Evolutionary conservation across 2,113 vertebrate genomes (phyloP).

Genomic region (Scartelaos histophorus): DNA sequence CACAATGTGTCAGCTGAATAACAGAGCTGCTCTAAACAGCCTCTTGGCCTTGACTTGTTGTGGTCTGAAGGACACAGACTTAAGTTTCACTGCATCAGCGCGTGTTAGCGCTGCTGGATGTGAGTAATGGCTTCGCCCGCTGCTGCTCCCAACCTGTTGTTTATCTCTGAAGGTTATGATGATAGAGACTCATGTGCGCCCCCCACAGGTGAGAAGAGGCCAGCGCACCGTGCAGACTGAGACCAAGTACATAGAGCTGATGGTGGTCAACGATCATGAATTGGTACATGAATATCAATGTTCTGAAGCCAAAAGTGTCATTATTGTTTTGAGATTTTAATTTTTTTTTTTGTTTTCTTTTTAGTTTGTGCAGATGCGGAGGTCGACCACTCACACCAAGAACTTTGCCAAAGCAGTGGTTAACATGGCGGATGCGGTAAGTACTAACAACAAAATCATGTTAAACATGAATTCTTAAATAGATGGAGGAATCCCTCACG

Average conservation of each 20-base stretch:
- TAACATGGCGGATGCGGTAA: constrained; percentile 94
- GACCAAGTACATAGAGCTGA: constrained; percentile 96
- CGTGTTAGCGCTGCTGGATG: constrained; percentile 21
- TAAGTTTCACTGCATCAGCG: constrained; percentile 53
- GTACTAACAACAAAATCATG: constrained; percentile 24
- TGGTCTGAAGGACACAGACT: constrained; percentile 50
- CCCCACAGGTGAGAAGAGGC: constrained; percentile 82
- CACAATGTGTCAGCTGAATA: neutral
- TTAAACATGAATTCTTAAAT: neutral
- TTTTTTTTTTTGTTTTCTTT: neutral
- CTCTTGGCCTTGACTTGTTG: constrained; percentile 22
- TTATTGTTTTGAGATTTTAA: neutral
- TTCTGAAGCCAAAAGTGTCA: neutral
- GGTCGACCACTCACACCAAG: constrained; percentile 86
- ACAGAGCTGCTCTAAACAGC: constrained; percentile 23
- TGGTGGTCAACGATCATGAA: constrained; percentile 93
- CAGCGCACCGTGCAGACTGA: constrained; percentile 92
- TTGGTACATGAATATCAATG: constrained; percentile 72
- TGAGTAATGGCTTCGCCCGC: constrained; percentile 31
- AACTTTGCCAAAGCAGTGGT: constrained; percentile 97
- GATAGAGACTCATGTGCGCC: neutral
- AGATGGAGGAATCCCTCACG: neutral
- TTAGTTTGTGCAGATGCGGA: constrained; percentile 88
- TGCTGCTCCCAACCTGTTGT: constrained; percentile 35
- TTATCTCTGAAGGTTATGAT: constrained; percentile 49